Evolutionary conservation across 2,797 vertebrate genomes (phyloP), one percentile per base, ranked within the genome.

Genomic region (Vespertilio murinus): DNA sequence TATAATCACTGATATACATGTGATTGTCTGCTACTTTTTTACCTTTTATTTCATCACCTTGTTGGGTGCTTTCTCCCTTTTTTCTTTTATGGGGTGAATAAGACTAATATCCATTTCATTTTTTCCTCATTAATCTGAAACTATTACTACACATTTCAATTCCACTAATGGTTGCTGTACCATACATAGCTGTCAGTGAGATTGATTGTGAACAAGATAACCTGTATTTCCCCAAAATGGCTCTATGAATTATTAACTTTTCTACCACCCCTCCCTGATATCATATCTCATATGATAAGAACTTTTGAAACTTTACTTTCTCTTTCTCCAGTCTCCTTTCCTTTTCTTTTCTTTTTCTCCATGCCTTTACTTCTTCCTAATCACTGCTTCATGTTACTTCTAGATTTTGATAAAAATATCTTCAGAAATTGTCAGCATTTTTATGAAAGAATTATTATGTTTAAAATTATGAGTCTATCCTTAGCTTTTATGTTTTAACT

Each of bases 201-300:
- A 80, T 28, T 73, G 35, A 33, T 22, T 65, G 14, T 91, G n/a
- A 80, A 74, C 17, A 35, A 71, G 30, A 69, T 25, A 85, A 67
- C 38, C 71, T 84, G 28, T 75, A 38, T 18, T 94, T 81, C 20
- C 20, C 25, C 33, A 67, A 25, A 75, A 45, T 8, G 10, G n/a
- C 40, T 93, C 93, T 77, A 38, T 64, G 38, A 85, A 91, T 42
- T 42, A 61, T 33, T 56, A 12, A 35, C 16, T 77, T 54, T 22
- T 10, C 2, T 17, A 25, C 13, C 17, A 5, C 23, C 18, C 6
- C 17, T 35, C 33, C 17, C 4, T 7, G 4, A 45, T 65, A 65
- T 6, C 2, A 6, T 45, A 25, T 25, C n/a, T 65, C 23, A 20
- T 17, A n/a, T 28, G 17, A 69, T 33, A 70, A 79, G 30, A 70